Conservation (phyloP, 2,888 invertebrate genomes). For the Gryllus longicercus region DNA sequence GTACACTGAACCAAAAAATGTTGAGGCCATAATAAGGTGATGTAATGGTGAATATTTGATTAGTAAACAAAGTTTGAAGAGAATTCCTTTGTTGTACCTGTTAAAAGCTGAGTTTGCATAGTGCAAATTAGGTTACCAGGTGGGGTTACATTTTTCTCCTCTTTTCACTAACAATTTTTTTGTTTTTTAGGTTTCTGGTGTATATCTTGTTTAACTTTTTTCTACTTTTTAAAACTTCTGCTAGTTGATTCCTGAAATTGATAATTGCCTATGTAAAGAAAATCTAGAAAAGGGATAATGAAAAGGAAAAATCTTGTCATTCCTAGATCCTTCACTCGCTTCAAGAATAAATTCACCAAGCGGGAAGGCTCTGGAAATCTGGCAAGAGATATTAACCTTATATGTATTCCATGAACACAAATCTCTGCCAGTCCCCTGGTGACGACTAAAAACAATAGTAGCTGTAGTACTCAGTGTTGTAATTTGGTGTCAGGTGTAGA, state of each 20-base stretch:
- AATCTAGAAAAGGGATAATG: too few relatives aligned
- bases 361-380: neutral
- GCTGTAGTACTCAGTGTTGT: neutral
- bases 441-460: neutral
- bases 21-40: neutral
- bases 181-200: neutral
- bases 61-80: conserved; percentile 2
- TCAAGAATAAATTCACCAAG: neutral
- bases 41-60: neutral
- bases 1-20: neutral
- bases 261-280: too few relatives aligned
- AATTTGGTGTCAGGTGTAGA: neutral
- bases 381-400: neutral
- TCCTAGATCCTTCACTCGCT: neutral
- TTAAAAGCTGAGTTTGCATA: conserved; percentile 1
- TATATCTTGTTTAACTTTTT: neutral
- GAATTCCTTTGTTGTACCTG: conserved; percentile 11
- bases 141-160: neutral
- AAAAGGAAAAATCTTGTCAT: neutral
- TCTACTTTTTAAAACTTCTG: neutral
- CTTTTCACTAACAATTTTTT: neutral
- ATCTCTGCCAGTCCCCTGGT: neutral
- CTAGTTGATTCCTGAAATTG: neutral
- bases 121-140: conserved; percentile 1
- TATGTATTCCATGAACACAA: neutral